Conservation (phyloP, 2,797 vertebrate species). For the Morelia viridis region DNA sequence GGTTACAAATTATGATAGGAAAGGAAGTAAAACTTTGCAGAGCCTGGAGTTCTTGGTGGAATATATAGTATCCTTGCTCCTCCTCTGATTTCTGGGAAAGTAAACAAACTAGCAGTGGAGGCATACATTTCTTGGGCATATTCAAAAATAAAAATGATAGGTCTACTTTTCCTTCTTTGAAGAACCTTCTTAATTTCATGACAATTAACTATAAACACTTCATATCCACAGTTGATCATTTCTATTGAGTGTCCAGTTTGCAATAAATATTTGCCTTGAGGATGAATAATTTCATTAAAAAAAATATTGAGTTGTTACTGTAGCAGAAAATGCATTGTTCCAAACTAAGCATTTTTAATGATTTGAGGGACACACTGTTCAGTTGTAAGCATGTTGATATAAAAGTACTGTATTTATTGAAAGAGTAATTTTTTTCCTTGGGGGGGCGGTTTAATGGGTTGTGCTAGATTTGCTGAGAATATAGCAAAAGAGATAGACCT, state of each 20-base stretch:
- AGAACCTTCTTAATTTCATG: slow-evolving; percentile 50
- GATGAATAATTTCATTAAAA: not conserved
- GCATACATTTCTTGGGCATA: slow-evolving; percentile 55
- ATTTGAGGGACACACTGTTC: not conserved
- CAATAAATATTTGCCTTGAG: slow-evolving; percentile 55
- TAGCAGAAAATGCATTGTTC: not conserved
- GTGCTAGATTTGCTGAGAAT: too few species aligned
- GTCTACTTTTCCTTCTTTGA: slow-evolving; percentile 37
- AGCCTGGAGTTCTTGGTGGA: slow-evolving; percentile 52
- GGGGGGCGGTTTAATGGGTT: too few species aligned
- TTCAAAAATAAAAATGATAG: slow-evolving; percentile 55
- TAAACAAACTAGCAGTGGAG: slow-evolving; percentile 62
- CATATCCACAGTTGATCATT: slow-evolving; percentile 44
- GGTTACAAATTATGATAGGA: slow-evolving; percentile 55
- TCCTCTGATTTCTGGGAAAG: slow-evolving; percentile 64
- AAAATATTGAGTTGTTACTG: slow-evolving; percentile 42
- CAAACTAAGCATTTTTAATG: not conserved
- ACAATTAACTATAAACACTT: slow-evolving; percentile 45
- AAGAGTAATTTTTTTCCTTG: too few species aligned
- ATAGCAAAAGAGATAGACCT: too few species aligned
- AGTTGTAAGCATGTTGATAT: not conserved
- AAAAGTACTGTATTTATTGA: too few species aligned
- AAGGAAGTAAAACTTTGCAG: slow-evolving; percentile 51
- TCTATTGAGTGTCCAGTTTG: slow-evolving; percentile 41
- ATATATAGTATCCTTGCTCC: slow-evolving; percentile 60